phyloP scores from a whole-genome alignment of 2,797 vertebrate genomes.

The Octomys mimax region DNA sequence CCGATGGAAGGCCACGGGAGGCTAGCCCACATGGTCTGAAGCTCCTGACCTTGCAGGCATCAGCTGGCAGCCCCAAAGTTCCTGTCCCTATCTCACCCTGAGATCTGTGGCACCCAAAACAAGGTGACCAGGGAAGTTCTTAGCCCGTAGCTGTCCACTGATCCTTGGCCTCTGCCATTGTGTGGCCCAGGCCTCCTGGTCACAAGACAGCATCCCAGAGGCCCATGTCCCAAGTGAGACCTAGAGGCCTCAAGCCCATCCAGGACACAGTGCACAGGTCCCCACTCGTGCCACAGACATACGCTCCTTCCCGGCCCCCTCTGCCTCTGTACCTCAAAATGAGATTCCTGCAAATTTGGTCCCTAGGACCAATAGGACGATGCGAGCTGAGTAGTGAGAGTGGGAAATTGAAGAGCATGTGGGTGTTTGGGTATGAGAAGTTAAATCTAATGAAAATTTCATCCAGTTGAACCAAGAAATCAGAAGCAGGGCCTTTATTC shows the following conservation, averaged over 20 bases:
- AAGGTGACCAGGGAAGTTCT: rapidly evolving
- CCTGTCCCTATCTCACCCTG: rapidly evolving
- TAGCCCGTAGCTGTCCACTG: rapidly evolving
- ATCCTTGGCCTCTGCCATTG: rapidly evolving
- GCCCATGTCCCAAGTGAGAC: rapidly evolving
- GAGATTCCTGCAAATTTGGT: constrained; percentile 47
- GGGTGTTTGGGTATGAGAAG: constrained; percentile 74
- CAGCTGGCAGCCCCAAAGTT: rapidly evolving
- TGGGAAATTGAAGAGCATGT: constrained; percentile 59
- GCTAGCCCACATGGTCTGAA: rapidly evolving
- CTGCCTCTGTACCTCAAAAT: not conserved
- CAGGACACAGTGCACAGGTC: not conserved
- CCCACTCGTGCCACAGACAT: rapidly evolving
- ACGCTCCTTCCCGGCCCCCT: not conserved
- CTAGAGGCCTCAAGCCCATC: rapidly evolving
- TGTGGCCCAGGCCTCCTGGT: rapidly evolving
- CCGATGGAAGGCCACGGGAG: rapidly evolving
- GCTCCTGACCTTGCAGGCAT: rapidly evolving
- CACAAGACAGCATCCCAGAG: rapidly evolving
- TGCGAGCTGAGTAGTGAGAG: not conserved
- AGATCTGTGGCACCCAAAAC: rapidly evolving
- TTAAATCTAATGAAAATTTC: constrained; percentile 82
- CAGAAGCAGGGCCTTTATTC: constrained; percentile 82
- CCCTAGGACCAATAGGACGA: not conserved
- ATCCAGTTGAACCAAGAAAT: constrained; percentile 78